A percentile compares a stretch with the other conserved stretches of the same genome.
These are phyloP conservation scores for Meda fulgida DNA, from an alignment of 2,797 vertebrate genomes.

Conservation along the genomic window DNA sequence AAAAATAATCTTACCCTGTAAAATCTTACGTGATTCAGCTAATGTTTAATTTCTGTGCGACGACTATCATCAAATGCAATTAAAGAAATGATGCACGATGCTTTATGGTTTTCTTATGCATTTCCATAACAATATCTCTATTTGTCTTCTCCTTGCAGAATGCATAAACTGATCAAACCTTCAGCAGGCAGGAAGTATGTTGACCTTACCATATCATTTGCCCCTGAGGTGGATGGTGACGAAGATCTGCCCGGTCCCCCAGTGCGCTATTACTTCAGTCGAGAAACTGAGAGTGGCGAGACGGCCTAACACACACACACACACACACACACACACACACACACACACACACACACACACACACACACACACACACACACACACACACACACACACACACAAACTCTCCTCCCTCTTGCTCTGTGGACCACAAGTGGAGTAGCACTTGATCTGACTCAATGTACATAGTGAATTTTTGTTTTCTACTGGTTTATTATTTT, in stretches of 20 bases:
- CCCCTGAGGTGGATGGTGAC: conserved; percentile 90
- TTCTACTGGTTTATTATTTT: conserved; percentile 74
- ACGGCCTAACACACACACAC: conserved; percentile 57
- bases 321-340: conserved; percentile 55
- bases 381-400: conserved; percentile 51
- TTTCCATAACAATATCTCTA: background rate
- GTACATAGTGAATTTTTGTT: conserved; percentile 76
- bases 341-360: conserved; percentile 27
- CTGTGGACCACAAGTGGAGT: conserved; percentile 54
- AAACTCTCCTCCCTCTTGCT: conserved; percentile 40
- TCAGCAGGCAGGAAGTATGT: conserved; percentile 90
- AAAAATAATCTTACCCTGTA: background rate
- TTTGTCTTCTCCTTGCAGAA: conserved; percentile 74
- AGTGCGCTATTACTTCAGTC: conserved; percentile 93
- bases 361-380: conserved; percentile 59
- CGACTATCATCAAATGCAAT: background rate
- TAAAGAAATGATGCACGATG: background rate
- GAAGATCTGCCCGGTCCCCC: conserved; percentile 96
- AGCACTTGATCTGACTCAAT: conserved; percentile 75
- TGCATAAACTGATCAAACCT: conserved; percentile 98
- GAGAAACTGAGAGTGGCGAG: conserved; percentile 67
- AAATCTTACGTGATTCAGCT: background rate
- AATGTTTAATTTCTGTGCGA: background rate
- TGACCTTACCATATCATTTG: conserved; percentile 96
- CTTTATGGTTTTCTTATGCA: background rate